Base-by-base conservation (phyloP, 1,140 invertebrate genomes). In the Drosophila setifemur region DNA sequence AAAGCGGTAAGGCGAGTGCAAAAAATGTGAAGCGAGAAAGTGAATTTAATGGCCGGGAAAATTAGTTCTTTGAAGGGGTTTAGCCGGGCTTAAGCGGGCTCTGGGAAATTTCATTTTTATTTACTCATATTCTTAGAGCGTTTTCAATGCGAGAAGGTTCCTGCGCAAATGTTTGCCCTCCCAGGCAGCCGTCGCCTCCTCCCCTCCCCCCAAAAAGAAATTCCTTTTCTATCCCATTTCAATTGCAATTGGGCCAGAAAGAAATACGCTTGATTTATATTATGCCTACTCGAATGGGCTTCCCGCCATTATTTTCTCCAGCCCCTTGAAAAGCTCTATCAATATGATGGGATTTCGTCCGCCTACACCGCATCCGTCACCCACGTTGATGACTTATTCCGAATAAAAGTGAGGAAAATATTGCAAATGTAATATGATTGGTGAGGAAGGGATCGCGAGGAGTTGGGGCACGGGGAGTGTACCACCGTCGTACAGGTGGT, bases 381-480 rank as follows among this genome's bases (percentile, higher is more conserved):
- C 54, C 64, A 45, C 53, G 18, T 44, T 53, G 61, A 73, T 72
- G 60, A 64, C 60, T 57, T 60, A 63, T 31, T 50, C 28, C n/a
- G 31, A 16, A 28, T 31, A 44, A 54, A 47, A 63, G 68, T 52
- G 52, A 35, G 66, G 71, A 52, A 75, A 86, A 86, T 85, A 85
- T 85, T 79, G 75, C 66, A 75, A 79, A 85, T 85, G 66, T 85
- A 85, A 85, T 85, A 85, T 54, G 74, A 73, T 86, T 86, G 79
- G 61, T 54, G 64, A 21, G 11, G 29, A 23, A 25, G 39, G 33
- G 23, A 16, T 37, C 21, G 43, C 19, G 6, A 35, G 23, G 2
- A 12, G 40, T 14, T 14, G 4, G 9, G 12, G 9, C 26, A 6
- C 19, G 9, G 19, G 12, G 9, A n/a, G n/a, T n/a, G n/a, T n/a